phyloP scores from a whole-genome alignment of 2,797 vertebrate species.

The Ctenopoma kingsleyae region DNA sequence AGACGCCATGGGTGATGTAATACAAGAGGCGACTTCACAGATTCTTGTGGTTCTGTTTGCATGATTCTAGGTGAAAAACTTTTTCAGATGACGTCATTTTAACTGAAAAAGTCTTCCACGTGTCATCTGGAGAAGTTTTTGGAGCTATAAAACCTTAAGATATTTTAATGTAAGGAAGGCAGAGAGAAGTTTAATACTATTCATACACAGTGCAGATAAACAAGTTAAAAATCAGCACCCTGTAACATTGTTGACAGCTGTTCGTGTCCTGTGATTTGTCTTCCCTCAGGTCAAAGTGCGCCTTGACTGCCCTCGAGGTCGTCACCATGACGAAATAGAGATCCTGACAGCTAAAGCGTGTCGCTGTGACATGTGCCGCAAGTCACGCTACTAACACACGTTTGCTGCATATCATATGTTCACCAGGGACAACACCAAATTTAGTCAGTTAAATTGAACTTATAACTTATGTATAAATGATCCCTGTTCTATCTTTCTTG shows the following conservation, averaged over 20 bases:
- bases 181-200: too few relatives aligned
- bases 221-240: too few relatives aligned
- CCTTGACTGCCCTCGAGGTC: constrained; percentile 84
- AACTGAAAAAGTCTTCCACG: too few relatives aligned
- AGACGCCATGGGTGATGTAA: too few relatives aligned
- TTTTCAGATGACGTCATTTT: too few relatives aligned
- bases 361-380: constrained; percentile 91
- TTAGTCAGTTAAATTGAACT: not conserved
- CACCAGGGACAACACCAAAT: constrained; percentile 3
- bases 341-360: constrained; percentile 89
- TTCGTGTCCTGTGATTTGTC: not conserved
- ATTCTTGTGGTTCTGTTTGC: too few relatives aligned
- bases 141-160: too few relatives aligned
- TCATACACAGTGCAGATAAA: too few relatives aligned
- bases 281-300: constrained; percentile 88
- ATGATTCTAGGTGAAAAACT: too few relatives aligned
- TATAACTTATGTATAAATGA: constrained; percentile 5
- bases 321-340: constrained; percentile 86
- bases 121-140: too few relatives aligned
- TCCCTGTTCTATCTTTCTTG: constrained; percentile 12
- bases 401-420: not conserved
- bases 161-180: too few relatives aligned
- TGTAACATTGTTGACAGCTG: not conserved
- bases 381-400: constrained; percentile 86
- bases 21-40: too few relatives aligned